These are phyloP conservation scores for Salvelinus sp. DNA, from an alignment of 2,113 vertebrate genomes.

Conservation along the genomic window DNA sequence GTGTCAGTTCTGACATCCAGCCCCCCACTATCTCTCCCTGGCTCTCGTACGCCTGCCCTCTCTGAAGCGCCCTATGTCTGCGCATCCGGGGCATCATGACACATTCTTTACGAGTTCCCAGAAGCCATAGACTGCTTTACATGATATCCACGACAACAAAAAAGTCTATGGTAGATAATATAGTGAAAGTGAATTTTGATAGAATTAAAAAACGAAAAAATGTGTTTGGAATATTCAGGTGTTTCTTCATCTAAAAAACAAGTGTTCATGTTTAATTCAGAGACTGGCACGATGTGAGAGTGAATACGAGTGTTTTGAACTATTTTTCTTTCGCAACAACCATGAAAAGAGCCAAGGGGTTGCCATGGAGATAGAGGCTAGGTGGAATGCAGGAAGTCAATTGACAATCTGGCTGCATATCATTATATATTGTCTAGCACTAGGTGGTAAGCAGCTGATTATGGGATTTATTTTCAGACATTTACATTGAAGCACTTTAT, in stretches of 20 bases:
- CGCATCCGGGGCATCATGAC: slow-evolving; percentile 22
- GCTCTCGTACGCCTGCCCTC: background rate
- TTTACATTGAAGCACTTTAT: slow-evolving; percentile 8
- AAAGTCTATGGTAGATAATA: too few relatives aligned
- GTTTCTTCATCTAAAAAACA: slow-evolving; percentile 2
- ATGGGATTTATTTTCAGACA: slow-evolving; percentile 42
- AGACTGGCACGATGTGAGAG: slow-evolving; percentile 16
- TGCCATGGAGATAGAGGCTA: slow-evolving; percentile 71
- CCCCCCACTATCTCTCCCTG: background rate
- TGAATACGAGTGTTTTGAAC: slow-evolving; percentile 26
- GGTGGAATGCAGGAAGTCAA: slow-evolving; percentile 75
- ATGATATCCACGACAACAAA: background rate
- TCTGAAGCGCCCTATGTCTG: too few relatives aligned
- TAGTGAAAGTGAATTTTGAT: too few relatives aligned
- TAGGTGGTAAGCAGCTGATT: slow-evolving; percentile 36
- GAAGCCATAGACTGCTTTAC: slow-evolving; percentile 33
- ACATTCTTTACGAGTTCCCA: slow-evolving; percentile 21
- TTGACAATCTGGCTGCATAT: slow-evolving; percentile 74
- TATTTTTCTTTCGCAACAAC: slow-evolving; percentile 13
- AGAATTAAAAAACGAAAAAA: background rate
- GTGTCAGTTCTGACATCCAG: slow-evolving; percentile 43
- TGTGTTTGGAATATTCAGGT: too few relatives aligned
- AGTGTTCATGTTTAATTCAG: slow-evolving; percentile 39
- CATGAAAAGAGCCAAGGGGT: slow-evolving; percentile 48
- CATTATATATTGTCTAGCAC: slow-evolving; percentile 57